Evolutionary conservation across 2,797 vertebrate species (phyloP).

Genomic region (Oreochromis mossambicus): DNA sequence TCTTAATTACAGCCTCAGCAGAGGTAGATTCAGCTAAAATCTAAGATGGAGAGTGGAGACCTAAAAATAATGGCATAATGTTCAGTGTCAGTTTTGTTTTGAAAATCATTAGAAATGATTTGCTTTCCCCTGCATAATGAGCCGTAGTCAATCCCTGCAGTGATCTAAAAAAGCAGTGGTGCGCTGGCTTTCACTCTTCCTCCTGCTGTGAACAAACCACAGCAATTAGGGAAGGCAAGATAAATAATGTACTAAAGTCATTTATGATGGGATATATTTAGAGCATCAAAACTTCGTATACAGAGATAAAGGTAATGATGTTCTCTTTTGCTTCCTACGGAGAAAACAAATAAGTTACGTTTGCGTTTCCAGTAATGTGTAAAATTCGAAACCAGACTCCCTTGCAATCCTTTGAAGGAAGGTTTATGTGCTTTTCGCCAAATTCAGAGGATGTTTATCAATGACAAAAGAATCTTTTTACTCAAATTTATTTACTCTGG

Average conservation of each 20-base stretch:
- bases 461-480: background rate
- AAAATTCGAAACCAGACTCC: background rate
- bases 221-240: slow-evolving; percentile 49
- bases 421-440: background rate
- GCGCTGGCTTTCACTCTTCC: slow-evolving; percentile 11
- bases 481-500: background rate
- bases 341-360: slow-evolving; percentile 1
- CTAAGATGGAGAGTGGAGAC: background rate
- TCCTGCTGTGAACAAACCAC: slow-evolving; percentile 55
- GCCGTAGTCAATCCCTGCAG: slow-evolving; percentile 30
- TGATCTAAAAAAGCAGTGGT: slow-evolving; percentile 25
- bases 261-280: slow-evolving; percentile 31
- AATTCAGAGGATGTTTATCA: background rate
- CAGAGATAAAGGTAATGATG: slow-evolving; percentile 5
- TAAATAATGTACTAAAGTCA: slow-evolving; percentile 36
- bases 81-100: slow-evolving; percentile 31
- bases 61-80: slow-evolving; percentile 19
- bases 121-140: slow-evolving; percentile 49
- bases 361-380: background rate
- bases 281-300: background rate
- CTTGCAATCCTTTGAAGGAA: background rate
- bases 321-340: background rate
- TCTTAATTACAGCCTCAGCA: slow-evolving; percentile 1
- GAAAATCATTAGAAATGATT: slow-evolving; percentile 43
- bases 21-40: background rate